Evolutionary conservation across 35 echinoderm and acorn worm species (phyloP).

Genomic region (Ptychodera flava): DNA sequence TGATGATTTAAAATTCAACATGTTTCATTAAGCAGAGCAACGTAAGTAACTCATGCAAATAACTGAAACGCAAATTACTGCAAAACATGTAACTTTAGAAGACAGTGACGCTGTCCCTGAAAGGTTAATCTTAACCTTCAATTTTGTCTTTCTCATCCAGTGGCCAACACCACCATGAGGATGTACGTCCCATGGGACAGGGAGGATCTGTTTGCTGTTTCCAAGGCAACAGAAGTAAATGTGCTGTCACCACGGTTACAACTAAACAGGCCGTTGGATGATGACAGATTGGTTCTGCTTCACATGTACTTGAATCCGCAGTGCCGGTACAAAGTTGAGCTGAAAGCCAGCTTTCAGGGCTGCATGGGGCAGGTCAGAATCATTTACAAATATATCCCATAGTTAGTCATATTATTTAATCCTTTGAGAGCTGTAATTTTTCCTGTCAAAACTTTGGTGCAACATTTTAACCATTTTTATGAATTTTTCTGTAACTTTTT

Average conservation of each 20-base stretch:
- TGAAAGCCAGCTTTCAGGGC: constrained; percentile 31
- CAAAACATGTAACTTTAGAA: too few species aligned
- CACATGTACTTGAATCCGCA: constrained; percentile 19
- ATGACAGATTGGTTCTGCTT: neutral
- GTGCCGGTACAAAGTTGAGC: constrained; percentile 29
- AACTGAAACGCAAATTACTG: too few species aligned
- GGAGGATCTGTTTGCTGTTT: constrained; percentile 37
- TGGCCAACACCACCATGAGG: constrained; percentile 25
- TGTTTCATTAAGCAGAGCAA: too few species aligned
- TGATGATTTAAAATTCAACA: too few species aligned
- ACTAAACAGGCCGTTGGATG: constrained; percentile 13
- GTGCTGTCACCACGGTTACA: constrained; percentile 28
- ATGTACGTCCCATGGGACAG: constrained; percentile 45
- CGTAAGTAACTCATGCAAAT: too few species aligned
- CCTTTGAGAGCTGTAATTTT: too few species aligned
- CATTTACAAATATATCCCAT: too few species aligned
- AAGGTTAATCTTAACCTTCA: too few species aligned
- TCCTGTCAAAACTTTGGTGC: too few species aligned
- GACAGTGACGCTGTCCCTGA: too few species aligned
- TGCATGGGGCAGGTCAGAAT: constrained; percentile 46
- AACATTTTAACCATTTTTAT: too few species aligned
- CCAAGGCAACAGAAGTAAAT: constrained; percentile 3
- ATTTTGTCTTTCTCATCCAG: constrained; percentile 14
- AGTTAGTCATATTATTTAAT: neutral
- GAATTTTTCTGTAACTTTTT: too few species aligned